A percentile compares a stretch with the other conserved stretches of the same genome.
Evolutionary conservation across 2,113 vertebrate genomes (phyloP).

Genomic region (Tauraco erythrolophus): DNA sequence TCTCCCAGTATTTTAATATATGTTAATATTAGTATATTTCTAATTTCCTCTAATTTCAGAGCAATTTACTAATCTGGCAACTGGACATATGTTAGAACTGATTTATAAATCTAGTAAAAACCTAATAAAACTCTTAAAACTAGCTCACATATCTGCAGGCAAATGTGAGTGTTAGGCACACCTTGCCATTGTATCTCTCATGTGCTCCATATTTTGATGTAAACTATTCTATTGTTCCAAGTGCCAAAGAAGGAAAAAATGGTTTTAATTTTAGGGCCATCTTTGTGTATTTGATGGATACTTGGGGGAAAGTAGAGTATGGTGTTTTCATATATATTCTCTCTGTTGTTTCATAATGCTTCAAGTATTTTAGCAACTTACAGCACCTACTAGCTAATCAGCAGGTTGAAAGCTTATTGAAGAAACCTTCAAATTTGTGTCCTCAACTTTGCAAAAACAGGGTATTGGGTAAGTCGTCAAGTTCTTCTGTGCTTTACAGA

Average conservation of each 20-base stretch:
- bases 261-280: background rate
- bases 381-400: slow-evolving; percentile 46
- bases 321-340: background rate
- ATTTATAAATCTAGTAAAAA: slow-evolving; percentile 50
- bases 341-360: background rate
- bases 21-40: background rate
- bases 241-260: background rate
- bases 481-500: slow-evolving; percentile 1
- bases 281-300: background rate
- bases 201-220: slow-evolving; percentile 17
- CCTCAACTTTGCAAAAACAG: slow-evolving; percentile 21
- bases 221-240: background rate
- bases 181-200: background rate
- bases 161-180: slow-evolving; percentile 25
- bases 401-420: slow-evolving; percentile 32
- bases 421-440: slow-evolving; percentile 56
- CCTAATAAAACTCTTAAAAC: slow-evolving; percentile 31
- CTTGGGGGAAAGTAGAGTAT: background rate
- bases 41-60: slow-evolving; percentile 43
- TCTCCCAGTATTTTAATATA: background rate
- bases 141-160: slow-evolving; percentile 26
- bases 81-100: background rate
- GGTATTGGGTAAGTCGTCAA: background rate
- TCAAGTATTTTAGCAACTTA: slow-evolving; percentile 25
- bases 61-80: slow-evolving; percentile 36